phyloP scores from a whole-genome alignment of 2,113 vertebrate species.

The Ptychochromis oligacanthus region DNA sequence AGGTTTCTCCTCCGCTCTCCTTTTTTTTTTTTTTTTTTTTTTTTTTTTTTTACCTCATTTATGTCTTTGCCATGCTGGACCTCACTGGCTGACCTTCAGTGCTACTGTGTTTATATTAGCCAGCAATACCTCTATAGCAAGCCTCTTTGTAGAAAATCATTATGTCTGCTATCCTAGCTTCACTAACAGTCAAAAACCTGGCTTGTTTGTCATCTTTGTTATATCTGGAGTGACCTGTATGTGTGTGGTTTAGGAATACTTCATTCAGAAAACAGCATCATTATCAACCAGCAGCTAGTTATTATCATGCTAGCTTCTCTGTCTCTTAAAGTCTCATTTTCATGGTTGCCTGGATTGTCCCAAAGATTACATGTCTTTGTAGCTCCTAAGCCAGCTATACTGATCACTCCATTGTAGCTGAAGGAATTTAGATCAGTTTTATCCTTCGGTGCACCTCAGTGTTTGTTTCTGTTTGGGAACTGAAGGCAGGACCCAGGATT shows the following conservation, averaged over 20 bases:
- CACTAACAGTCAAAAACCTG: not conserved
- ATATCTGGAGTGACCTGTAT: not conserved
- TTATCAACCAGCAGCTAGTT: not conserved
- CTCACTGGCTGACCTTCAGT: not conserved
- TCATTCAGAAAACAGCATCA: not conserved
- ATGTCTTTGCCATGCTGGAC: not conserved
- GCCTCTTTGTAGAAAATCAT: not conserved
- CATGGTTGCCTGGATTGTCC: not conserved
- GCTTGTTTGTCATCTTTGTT: not conserved
- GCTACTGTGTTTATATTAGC: too few species aligned
- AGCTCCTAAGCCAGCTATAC: not conserved
- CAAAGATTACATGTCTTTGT: not conserved
- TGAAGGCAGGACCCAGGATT: not conserved
- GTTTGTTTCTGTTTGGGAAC: not conserved
- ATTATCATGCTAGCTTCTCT: not conserved
- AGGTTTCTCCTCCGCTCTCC: too few species aligned
- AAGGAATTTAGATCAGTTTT: not conserved
- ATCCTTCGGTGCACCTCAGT: not conserved
- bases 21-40: too few species aligned
- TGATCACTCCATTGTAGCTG: not conserved
- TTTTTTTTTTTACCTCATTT: not conserved
- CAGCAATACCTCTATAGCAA: not conserved
- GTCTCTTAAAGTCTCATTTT: not conserved
- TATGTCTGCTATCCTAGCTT: not conserved
- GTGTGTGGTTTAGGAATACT: not conserved